phyloP scores from a whole-genome alignment of 2,888 invertebrate genomes.

The Hipparchia sbordonii region DNA sequence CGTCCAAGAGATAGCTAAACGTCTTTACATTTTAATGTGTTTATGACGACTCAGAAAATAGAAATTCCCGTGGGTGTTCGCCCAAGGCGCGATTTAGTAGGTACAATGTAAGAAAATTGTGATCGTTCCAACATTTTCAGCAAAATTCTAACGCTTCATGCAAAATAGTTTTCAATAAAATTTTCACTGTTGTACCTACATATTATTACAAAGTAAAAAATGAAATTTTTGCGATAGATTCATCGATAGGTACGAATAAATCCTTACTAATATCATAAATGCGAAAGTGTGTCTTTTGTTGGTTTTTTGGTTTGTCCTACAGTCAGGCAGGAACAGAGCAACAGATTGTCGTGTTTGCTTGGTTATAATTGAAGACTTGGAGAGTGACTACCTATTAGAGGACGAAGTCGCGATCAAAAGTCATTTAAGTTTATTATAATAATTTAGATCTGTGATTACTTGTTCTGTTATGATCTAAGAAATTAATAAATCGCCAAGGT shows the following conservation, averaged over 20 bases:
- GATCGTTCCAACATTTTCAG: conserved; percentile 14
- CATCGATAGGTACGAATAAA: not conserved
- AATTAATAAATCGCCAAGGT: too few species aligned
- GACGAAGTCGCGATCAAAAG: too few species aligned
- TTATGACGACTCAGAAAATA: conserved; percentile 31
- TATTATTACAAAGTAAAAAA: not conserved
- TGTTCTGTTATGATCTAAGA: too few species aligned
- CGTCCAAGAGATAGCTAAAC: conserved; percentile 22
- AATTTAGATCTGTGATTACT: too few species aligned
- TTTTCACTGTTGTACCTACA: not conserved
- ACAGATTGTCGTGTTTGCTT: too few species aligned
- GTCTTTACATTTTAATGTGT: conserved; percentile 28
- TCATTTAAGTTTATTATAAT: too few species aligned
- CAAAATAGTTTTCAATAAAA: conserved; percentile 2
- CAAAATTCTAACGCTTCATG: conserved; percentile 14
- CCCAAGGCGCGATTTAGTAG: conserved; percentile 22
- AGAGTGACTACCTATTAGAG: too few species aligned
- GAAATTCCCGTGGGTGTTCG: conserved; percentile 30
- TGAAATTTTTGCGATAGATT: not conserved
- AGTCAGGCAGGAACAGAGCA: too few species aligned
- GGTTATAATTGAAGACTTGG: too few species aligned
- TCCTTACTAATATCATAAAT: too few species aligned
- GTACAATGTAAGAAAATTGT: conserved; percentile 25
- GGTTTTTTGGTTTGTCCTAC: too few species aligned
- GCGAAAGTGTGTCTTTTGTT: too few species aligned